phyloP scores from a whole-genome alignment of 1,140 invertebrate genomes.

The Plectrocnemia conspersa region DNA sequence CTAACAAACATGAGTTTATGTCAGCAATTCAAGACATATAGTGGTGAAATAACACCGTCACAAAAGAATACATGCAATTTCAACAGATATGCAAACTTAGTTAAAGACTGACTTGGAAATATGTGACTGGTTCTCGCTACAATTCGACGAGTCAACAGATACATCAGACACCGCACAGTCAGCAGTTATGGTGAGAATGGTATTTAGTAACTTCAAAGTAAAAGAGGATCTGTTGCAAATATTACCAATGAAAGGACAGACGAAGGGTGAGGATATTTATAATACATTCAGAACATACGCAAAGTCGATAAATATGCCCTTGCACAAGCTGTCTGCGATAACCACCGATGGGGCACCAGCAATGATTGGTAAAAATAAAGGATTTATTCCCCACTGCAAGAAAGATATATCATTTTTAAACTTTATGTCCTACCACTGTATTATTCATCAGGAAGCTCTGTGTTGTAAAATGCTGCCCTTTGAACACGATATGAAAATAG shows the following conservation, averaged over 20 bases:
- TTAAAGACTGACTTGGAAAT: constrained; percentile 18
- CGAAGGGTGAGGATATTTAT: constrained; percentile 24
- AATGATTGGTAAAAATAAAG: constrained; percentile 25
- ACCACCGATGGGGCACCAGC: constrained; percentile 20
- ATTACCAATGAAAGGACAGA: constrained; percentile 14
- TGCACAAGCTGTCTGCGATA: constrained; percentile 29
- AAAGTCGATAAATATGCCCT: constrained; percentile 22
- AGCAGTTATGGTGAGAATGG: constrained; percentile 23
- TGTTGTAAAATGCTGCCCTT: constrained; percentile 14
- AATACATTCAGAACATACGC: constrained; percentile 25
- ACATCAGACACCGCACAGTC: constrained; percentile 16
- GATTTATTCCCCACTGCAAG: constrained; percentile 15
- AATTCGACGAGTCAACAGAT: constrained; percentile 24
- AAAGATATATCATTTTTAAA: constrained; percentile 20
- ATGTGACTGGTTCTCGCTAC: constrained; percentile 20
- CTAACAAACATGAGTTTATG: constrained; percentile 13
- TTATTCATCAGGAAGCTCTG: constrained; percentile 5
- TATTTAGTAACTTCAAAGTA: constrained; percentile 28
- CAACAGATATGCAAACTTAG: constrained; percentile 10
- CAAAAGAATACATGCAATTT: constrained; percentile 11
- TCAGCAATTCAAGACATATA: constrained; percentile 25
- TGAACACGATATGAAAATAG: constrained; percentile 8
- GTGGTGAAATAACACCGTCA: constrained; percentile 19
- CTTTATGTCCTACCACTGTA: constrained; percentile 7
- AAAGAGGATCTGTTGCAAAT: constrained; percentile 28